Evolutionary conservation across 2,888 invertebrate species (phyloP), one percentile per base, ranked within the genome.

Genomic region (Fragum sueziense): DNA sequence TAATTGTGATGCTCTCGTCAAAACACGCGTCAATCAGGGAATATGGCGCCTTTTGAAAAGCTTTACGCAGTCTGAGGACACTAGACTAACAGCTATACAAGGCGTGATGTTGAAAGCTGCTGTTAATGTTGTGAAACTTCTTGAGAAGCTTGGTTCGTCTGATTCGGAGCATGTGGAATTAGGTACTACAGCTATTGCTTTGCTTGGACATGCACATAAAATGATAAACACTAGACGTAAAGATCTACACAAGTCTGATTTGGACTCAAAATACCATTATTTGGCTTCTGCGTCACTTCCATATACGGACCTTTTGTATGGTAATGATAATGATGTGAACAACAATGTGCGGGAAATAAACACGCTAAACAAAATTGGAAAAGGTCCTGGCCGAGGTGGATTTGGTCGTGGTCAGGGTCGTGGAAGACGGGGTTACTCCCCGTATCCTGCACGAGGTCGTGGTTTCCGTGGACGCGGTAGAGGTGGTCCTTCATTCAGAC

Each of bases 281-380:
- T 29, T 80, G 29, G 41, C 76, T 17, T 76, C 80, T 0, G 65
- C 73, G 1, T 69, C 57, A 11, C 22, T 80, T 2, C 76, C 76
- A 2, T 80, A 51, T 57, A 76, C 80, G 2, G 73, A 76, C 11
- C n/a, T 68, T 0, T 51, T 80, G 41, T 79, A 79, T 62, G 73
- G 76, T 14, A 65, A 80, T 29, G 76, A 77, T 20, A 61, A 20
- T 14, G 72, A 73, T 25, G 73, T 77, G 0, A 77, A 77, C 54
- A 74, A 74, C 7, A 74, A 78, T 57, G 70, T 78, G 0, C 20
- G 47, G n/a, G 74, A 78, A n/a, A 78, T 78, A 2, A 70, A 78
- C 22, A 54, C 52, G 27, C 65, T 78, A 74, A 78, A 74, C 29
- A 37, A 57, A 1, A 74, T 78, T 33, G 74, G 74, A 2, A 59